Evolutionary conservation across 2,888 invertebrate genomes (phyloP).

Genomic region (Xanthia togata): DNA sequence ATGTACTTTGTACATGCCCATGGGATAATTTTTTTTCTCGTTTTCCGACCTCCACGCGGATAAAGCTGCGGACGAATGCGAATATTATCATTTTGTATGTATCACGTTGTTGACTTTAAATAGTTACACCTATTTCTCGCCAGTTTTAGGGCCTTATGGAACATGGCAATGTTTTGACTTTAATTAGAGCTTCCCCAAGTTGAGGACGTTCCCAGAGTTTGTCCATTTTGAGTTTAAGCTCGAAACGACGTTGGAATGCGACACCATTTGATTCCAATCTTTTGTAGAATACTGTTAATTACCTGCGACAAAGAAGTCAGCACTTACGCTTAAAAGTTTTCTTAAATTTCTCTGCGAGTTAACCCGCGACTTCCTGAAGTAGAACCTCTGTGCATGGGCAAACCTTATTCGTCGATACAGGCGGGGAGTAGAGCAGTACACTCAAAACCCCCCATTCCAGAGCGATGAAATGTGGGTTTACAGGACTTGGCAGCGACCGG

Average conservation of each 20-base stretch:
- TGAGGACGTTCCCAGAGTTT: conserved; percentile 68
- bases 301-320: neutral
- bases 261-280: conserved; percentile 45
- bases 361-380: too few species aligned
- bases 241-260: conserved; percentile 61
- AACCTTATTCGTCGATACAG: too few species aligned
- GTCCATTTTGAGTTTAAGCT: conserved; percentile 66
- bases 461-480: too few species aligned
- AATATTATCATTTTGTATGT: neutral
- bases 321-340: neutral
- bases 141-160: conserved; percentile 53
- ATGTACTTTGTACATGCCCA: neutral
- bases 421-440: too few species aligned
- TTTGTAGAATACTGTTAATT: conserved; percentile 23
- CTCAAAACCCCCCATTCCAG: too few species aligned
- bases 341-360: neutral
- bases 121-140: conserved; percentile 18
- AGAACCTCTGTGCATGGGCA: too few species aligned
- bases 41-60: neutral
- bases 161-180: conserved; percentile 70
- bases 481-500: too few species aligned
- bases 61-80: neutral
- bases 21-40: neutral
- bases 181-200: conserved; percentile 75
- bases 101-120: neutral